Evolutionary conservation across 2,888 invertebrate genomes (phyloP).

Genomic region (Agrochola circellaris): DNA sequence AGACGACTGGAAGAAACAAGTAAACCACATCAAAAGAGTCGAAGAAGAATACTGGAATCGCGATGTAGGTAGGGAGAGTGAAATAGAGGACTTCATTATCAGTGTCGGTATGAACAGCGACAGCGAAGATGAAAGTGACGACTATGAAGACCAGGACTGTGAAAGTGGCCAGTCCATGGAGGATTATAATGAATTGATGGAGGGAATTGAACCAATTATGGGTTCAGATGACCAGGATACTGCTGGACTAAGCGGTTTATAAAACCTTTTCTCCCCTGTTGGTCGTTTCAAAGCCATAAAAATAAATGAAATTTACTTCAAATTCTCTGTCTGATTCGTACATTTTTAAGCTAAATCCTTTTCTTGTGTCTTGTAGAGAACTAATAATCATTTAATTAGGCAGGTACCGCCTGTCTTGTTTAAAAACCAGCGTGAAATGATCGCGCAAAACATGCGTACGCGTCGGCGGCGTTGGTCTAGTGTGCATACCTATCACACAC

Average conservation of each 20-base stretch:
- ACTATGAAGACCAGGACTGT: constrained; percentile 18
- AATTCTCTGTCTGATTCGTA: constrained; percentile 21
- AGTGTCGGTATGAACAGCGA: constrained; percentile 24
- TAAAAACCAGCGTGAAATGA: constrained; percentile 28
- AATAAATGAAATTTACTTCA: constrained; percentile 25
- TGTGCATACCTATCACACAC: constrained; percentile 15
- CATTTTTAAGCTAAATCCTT: constrained; percentile 26
- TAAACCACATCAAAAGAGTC: constrained; percentile 31
- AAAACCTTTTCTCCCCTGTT: constrained; percentile 20
- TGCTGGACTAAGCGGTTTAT: constrained; percentile 22
- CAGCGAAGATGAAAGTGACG: constrained; percentile 34
- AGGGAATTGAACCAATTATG: constrained; percentile 26
- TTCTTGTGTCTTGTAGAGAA: constrained; percentile 22
- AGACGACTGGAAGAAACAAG: constrained; percentile 24
- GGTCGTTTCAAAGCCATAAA: constrained; percentile 30
- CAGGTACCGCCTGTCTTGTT: constrained; percentile 29
- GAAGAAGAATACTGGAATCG: constrained; percentile 36
- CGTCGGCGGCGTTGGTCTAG: constrained; percentile 24
- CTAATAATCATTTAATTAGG: constrained; percentile 27
- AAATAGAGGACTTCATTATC: constrained; percentile 18
- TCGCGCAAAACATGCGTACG: constrained; percentile 18
- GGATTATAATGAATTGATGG: constrained; percentile 22
- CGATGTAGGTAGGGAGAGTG: constrained; percentile 26
- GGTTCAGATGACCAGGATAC: constrained; percentile 29
- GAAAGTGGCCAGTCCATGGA: constrained; percentile 34